phyloP scores from a whole-genome alignment of 2,797 vertebrate species.

The Liparis tanakae region DNA sequence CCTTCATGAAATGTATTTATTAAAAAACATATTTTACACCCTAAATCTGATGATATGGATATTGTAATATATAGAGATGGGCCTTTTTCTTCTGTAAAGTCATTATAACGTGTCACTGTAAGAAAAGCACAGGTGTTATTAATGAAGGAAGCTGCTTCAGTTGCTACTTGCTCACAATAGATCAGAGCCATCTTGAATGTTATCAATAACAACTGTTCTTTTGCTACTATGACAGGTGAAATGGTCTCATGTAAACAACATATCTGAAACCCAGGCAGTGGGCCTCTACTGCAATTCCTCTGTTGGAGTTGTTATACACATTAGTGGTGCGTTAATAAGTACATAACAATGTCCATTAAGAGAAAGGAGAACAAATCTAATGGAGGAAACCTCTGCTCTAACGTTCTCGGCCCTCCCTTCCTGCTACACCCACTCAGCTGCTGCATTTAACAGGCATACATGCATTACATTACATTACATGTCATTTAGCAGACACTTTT shows the following conservation, averaged over 20 bases:
- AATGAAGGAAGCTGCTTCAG: slow-evolving; percentile 7
- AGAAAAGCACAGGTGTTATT: neutral
- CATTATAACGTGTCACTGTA: neutral
- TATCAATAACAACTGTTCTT: neutral
- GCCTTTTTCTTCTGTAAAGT: neutral
- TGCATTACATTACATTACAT: no score
- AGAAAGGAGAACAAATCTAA: neutral
- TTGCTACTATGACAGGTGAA: neutral
- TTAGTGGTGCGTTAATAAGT: neutral
- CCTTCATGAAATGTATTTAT: neutral
- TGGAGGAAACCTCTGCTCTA: neutral
- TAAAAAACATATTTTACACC: slow-evolving; percentile 1
- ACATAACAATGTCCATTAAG: neutral
- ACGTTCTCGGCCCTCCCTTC: neutral
- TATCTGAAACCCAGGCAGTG: neutral
- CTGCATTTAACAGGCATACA: neutral
- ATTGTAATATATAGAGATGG: neutral
- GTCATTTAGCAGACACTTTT: no score
- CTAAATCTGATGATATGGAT: neutral
- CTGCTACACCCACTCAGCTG: neutral
- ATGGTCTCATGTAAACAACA: neutral
- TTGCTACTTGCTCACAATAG: neutral
- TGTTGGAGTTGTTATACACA: neutral
- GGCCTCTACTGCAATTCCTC: neutral
- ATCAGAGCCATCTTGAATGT: neutral